Base-by-base conservation (phyloP, 2,797 vertebrate species). In the Propithecus perrieri region DNA sequence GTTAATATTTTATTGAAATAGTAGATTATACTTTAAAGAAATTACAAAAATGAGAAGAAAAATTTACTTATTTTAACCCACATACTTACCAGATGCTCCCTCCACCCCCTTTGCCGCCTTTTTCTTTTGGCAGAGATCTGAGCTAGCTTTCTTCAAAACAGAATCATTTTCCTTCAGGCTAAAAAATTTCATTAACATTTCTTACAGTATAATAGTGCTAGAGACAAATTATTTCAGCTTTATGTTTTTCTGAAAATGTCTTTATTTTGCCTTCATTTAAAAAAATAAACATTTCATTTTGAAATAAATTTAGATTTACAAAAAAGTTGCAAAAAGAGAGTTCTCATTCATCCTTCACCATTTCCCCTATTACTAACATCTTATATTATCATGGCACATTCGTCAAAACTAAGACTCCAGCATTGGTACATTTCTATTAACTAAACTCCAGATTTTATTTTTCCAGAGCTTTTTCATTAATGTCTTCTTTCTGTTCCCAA, bases 211-310 rank as follows among this genome's bases (percentile, higher is more conserved):
- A 55, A 28, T 59, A 20, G 30, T 90, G 17, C 7, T 35, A n/a
- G 46, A 80, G 46, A 79, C 41, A 85, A 48, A 65, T 69, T n/a
- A 63, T 76, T 85, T 97, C n/a, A 67, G 53, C n/a, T 91, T 89
- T 76, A 67, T 50, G 59, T 76, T 93, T 84, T 38, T 88, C 86
- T 67, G 53, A 78, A 92, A 97, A 86, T 83, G 76, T 71, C 41
- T 92, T 74, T 76, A 80, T 91, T 74, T 95, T 18, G 63, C n/a
- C 28, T 80, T 71, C 24, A 71, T 50, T 75, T 79, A 7, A 53
- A 85, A 74, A 84, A 65, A 48, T 63, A 35, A 72, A 26, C n/a
- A 38, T 94, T 94, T 8, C 28, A 85, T 63, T 81, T 85, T 80
- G 33, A 85, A 80, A 38, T 71, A 75, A 41, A 35, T 76, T 78